Base-by-base conservation (phyloP, 1,140 invertebrate genomes). In the Drosophila miranda region DNA sequence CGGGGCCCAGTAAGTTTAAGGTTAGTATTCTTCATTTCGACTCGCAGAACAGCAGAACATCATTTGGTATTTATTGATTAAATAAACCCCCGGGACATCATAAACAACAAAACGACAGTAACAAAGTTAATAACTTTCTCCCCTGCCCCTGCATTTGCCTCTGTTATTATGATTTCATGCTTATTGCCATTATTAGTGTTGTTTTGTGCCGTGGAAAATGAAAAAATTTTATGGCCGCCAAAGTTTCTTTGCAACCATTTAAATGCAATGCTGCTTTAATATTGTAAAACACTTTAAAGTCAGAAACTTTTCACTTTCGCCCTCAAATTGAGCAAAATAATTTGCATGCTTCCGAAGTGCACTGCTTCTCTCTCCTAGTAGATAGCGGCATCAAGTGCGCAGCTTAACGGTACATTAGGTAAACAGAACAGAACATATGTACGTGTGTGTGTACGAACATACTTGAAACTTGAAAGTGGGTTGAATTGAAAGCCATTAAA, bases 391-490 rank as follows among this genome's bases (percentile, higher is more conserved):
- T 79, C 67, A 83, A 84, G 72, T 76, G 72, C 67, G 71, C 61
- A 72, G 82, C 82, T 86, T 86, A 86, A 86, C 82, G 82, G 82
- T 86, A 86, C 82, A 86, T 86, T 86, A 86, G 75, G 82, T 86
- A 86, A 82, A 86, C 80, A 84, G 60, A 82, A 86, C 80, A 84
- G 19, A 6, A 26, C 23, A 13, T 5, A 11, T 6, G 2, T 16
- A 9, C 42, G 7, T 66, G 54, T 50, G 45, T 55, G 14, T 66
- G 43, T 42, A 55, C 55, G 55, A 38, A 48, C 42, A 68, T 48
- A 68, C 62, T 67, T 68, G 55, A 55, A 67, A 56, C 62, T 55
- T 42, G 26, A 68, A 68, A 68, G 64, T 68, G 64, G 64, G 50
- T 41, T 68, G 64, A 62, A 30, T 41, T 38, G 50, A 16, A 30